Percentiles rank a stretch among this genome's conserved stretches.
These are phyloP conservation scores for Osmerus mordax DNA, from an alignment of 2,113 vertebrate species.

Conservation along the genomic window DNA sequence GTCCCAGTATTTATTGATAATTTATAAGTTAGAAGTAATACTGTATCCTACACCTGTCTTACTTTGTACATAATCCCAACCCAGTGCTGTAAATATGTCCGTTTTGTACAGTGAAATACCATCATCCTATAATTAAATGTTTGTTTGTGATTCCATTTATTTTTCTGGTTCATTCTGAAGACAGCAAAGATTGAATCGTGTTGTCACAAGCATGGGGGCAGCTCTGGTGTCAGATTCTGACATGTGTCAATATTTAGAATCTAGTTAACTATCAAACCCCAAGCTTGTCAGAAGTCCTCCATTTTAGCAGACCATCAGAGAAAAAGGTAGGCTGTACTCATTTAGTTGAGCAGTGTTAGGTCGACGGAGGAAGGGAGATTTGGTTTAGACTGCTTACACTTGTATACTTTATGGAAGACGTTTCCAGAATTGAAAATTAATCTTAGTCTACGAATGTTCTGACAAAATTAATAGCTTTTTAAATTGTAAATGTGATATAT, in stretches of 20 bases:
- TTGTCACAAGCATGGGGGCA: background rate
- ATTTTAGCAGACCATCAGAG: background rate
- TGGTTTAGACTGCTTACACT: background rate
- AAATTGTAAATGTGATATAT: too few species aligned
- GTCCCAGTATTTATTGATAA: conserved; percentile 55
- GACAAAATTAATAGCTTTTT: too few species aligned
- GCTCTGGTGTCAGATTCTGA: background rate
- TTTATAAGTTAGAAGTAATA: conserved; percentile 42
- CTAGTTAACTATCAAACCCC: conserved; percentile 36
- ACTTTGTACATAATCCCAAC: conserved; percentile 44
- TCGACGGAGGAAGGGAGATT: background rate
- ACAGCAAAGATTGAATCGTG: too few species aligned
- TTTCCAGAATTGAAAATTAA: too few species aligned
- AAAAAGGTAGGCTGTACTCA: conserved; percentile 14
- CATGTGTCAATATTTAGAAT: conserved; percentile 59
- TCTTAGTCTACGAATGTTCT: too few species aligned
- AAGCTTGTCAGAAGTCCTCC: conserved; percentile 4
- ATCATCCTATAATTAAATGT: conserved; percentile 32
- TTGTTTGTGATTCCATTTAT: conserved; percentile 1
- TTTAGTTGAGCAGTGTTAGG: conserved; percentile 1
- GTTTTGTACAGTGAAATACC: conserved; percentile 41
- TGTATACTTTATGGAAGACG: background rate
- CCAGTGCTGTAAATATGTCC: conserved; percentile 52
- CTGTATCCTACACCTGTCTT: conserved; percentile 29
- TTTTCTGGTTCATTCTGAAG: background rate